Base-by-base conservation (phyloP, 2,797 vertebrate species). In the Chromis chromis region DNA sequence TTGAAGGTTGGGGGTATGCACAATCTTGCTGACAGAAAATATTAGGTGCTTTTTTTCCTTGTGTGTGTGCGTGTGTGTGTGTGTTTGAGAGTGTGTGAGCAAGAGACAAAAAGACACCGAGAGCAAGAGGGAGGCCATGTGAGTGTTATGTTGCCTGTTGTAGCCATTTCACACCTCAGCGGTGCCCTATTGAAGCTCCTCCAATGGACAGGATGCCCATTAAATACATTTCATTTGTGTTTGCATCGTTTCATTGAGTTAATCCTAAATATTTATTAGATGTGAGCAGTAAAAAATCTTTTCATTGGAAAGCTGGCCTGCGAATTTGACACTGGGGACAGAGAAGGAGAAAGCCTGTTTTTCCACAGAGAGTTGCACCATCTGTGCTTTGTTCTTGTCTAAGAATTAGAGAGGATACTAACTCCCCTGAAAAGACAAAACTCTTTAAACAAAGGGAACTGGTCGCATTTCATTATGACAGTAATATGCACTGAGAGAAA, bases 1-100 rank as follows among this genome's bases (percentile, higher is more conserved):
- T 88, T 93, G 94, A 95, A 95, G 94, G 93, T 93, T 95, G 91
- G 88, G 82, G 90, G 90, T 91, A 92, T 90, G 92, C 83, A 88
- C 91, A 89, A 87, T 87, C 81, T 71, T 73, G 86, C 86, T 86
- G 92, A 92, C 90, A 90, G 88, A 88, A 91, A 90, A 91, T 92
- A 88, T 89, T 84, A 89, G 84, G 69, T 90, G 81, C 81, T 81
- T 86, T 90, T 89, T 88, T 86, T 70, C 36, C 25, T 6, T 21
- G 49, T 11, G 49, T 63, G 80, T 81, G 12, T 48, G 67, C 82
- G 85, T 78, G 71, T 70, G 59, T 59, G 44, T 64, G 74, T 66
- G 74, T 82, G 79, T 70, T 63, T 69, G 63, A 11, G 69, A 46
- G 79, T 55, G 64, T 81, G 77, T 33, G 56, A 54, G 63, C 60